Conservation (phyloP, 2,888 invertebrate genomes). For the Cryptus armator region DNA sequence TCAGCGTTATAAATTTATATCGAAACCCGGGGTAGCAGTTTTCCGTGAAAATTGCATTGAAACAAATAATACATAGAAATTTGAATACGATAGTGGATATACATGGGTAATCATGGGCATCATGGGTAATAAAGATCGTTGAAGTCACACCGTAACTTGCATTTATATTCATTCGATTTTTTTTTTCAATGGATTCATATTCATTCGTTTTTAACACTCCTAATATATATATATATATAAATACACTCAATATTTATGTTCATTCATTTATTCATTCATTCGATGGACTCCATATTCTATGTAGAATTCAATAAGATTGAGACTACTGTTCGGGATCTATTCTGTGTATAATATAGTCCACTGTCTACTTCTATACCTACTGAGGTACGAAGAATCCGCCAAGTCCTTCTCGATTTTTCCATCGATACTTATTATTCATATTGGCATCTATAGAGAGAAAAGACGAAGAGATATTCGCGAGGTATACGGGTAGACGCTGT, state of each 20-base stretch:
- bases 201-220: conserved; percentile 8
- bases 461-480: not conserved
- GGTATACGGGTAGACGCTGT: conserved; percentile 12
- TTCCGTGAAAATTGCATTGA: conserved; percentile 28
- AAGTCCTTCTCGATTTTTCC: conserved; percentile 30
- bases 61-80: conserved; percentile 2
- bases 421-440: conserved; percentile 44
- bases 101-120: not conserved
- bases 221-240: not conserved
- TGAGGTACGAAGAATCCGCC: conserved; percentile 25
- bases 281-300: conserved; percentile 37
- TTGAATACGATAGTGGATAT: not conserved
- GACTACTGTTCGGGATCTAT: conserved; percentile 2
- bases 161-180: conserved; percentile 43
- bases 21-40: conserved; percentile 20
- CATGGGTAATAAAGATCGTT: not conserved
- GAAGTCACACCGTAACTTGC: conserved; percentile 15
- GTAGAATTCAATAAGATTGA: conserved; percentile 43
- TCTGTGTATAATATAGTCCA: conserved; percentile 23
- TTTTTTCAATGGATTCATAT: conserved; percentile 39
- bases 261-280: conserved; percentile 47
- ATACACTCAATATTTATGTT: conserved; percentile 44
- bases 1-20: conserved; percentile 54
- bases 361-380: not conserved
- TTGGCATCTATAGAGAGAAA: not conserved